These are phyloP conservation scores for Basileuterus tristriatus DNA, from an alignment of 2,797 vertebrate genomes.

Conservation along the genomic window DNA sequence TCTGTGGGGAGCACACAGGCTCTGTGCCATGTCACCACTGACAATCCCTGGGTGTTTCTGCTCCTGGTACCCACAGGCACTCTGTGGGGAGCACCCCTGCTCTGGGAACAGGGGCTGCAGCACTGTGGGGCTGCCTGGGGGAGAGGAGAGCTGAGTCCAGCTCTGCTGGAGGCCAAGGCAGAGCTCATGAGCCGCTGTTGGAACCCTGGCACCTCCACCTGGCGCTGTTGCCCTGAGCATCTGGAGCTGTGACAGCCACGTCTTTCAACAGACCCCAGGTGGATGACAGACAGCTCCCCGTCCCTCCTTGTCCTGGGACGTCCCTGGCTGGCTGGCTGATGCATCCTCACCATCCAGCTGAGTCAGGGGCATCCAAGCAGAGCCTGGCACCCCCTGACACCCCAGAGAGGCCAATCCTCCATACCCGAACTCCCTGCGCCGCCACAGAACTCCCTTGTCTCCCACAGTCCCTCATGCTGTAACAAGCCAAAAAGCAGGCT, in stretches of 20 bases:
- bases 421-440: fast-evolving
- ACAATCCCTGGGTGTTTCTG: fast-evolving
- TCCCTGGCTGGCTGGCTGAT: background rate
- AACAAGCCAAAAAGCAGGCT: background rate
- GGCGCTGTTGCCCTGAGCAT: fast-evolving
- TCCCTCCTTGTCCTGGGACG: background rate
- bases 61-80: fast-evolving
- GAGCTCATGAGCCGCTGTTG: background rate
- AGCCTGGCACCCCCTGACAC: background rate
- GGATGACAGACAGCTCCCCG: fast-evolving
- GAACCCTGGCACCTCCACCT: background rate
- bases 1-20: fast-evolving
- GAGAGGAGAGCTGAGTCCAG: background rate
- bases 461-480: background rate
- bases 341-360: background rate
- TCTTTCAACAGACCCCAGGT: background rate
- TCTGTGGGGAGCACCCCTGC: background rate
- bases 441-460: fast-evolving
- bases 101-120: background rate
- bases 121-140: background rate
- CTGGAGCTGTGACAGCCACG: background rate
- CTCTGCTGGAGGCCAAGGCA: background rate
- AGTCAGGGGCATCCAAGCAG: background rate
- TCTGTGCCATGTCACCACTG: fast-evolving
- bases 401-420: fast-evolving